Evolutionary conservation across 92 coral and sea anemone genomes (phyloP).

Genomic region (Bergia puertoricense): DNA sequence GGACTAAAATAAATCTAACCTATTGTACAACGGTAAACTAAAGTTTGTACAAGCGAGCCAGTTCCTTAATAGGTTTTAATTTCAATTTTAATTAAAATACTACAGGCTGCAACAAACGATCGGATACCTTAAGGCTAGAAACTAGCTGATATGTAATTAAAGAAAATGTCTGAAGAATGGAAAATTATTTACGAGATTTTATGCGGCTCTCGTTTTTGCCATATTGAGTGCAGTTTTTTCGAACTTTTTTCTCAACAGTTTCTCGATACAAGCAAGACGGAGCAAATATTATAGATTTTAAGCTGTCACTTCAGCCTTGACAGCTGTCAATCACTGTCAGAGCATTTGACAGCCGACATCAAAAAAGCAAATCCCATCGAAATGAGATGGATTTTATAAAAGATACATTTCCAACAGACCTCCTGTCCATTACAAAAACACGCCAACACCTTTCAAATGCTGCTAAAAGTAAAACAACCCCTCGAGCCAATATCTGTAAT

Average conservation of each 20-base stretch:
- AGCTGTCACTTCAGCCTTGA: conserved; percentile 36
- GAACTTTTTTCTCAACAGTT: not conserved
- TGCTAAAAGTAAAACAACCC: conserved; percentile 33
- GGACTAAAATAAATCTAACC: not conserved
- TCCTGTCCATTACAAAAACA: conserved; percentile 33
- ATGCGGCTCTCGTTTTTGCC: not conserved
- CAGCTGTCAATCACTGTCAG: conserved; percentile 62
- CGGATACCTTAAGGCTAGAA: not conserved
- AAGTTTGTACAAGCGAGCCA: conserved; percentile 38
- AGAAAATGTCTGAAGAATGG: not conserved
- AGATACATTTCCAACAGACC: conserved; percentile 35
- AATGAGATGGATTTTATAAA: conserved; percentile 35
- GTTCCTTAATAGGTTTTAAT: conserved; percentile 36
- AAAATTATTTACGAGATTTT: not conserved
- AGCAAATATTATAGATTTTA: conserved; percentile 31
- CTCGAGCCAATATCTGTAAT: conserved; percentile 40
- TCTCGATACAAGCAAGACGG: conserved; percentile 17
- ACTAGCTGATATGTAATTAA: not conserved
- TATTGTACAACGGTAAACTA: conserved; percentile 35
- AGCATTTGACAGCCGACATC: conserved; percentile 61
- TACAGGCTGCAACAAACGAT: conserved; percentile 1
- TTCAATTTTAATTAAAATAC: conserved; percentile 42
- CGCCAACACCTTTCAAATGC: conserved; percentile 28
- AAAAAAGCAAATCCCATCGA: conserved; percentile 38
- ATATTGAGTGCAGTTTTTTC: not conserved